These are phyloP conservation scores for Strix aluco DNA, from an alignment of 2,113 vertebrate species.

Conservation along the genomic window DNA sequence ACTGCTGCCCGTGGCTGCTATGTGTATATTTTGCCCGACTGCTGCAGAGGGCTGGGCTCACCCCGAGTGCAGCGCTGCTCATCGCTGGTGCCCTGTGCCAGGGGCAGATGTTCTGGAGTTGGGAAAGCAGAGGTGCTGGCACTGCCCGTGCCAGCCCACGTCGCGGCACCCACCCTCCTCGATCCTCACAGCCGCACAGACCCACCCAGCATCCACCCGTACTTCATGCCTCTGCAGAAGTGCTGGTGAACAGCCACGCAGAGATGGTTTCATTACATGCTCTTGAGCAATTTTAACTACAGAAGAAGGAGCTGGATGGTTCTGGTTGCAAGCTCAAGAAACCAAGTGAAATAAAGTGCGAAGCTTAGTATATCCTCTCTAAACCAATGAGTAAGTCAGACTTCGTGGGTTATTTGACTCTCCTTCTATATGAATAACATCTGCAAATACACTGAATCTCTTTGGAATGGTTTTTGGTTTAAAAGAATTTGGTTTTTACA, in stretches of 20 bases:
- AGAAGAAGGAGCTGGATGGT: neutral
- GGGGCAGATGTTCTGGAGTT: neutral
- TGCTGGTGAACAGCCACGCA: neutral
- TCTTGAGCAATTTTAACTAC: neutral
- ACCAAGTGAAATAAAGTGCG: neutral
- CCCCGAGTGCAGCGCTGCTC: neutral
- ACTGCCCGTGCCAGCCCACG: neutral
- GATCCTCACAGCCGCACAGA: rapidly evolving
- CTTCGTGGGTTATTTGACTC: slow-evolving; percentile 44
- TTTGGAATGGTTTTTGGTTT: slow-evolving; percentile 37
- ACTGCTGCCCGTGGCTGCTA: neutral
- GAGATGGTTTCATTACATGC: neutral
- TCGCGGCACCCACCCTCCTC: neutral
- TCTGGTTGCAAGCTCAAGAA: slow-evolving; percentile 11
- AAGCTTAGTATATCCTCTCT: neutral
- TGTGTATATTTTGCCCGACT: rapidly evolving
- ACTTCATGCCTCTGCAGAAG: neutral
- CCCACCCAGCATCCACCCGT: rapidly evolving
- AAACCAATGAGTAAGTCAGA: neutral
- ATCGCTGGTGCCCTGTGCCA: neutral
- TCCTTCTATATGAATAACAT: slow-evolving; percentile 44
- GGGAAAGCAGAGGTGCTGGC: neutral
- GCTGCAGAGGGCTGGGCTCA: neutral
- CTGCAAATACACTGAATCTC: slow-evolving; percentile 19
- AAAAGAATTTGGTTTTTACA: slow-evolving; percentile 23